phyloP scores from a whole-genome alignment of 2,797 vertebrate genomes.

The Neosilurus mollespiculum region DNA sequence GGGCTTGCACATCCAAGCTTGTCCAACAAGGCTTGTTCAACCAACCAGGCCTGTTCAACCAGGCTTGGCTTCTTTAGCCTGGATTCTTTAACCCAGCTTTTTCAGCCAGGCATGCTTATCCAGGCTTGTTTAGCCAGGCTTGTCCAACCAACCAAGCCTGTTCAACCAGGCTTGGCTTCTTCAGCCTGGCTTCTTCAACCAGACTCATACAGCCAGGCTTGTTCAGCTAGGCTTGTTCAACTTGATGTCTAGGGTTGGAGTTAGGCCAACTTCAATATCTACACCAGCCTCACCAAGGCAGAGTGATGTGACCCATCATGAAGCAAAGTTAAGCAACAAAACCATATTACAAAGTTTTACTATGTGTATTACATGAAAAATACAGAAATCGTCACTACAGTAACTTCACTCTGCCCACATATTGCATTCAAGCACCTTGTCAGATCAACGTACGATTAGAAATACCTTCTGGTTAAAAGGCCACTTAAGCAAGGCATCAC shows the following conservation, averaged over 20 bases:
- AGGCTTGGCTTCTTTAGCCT: too few species aligned
- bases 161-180: too few species aligned
- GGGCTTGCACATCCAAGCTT: too few species aligned
- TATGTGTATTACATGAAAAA: background rate
- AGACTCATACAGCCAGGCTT: too few species aligned
- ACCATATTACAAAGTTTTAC: too few species aligned
- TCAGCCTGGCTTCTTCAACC: too few species aligned
- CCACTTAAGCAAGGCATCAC: constrained; percentile 92
- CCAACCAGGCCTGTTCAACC: too few species aligned
- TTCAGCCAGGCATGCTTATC: too few species aligned
- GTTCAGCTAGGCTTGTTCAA: background rate
- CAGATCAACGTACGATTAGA: background rate
- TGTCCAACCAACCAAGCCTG: too few species aligned
- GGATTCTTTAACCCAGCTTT: too few species aligned
- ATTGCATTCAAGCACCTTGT: background rate
- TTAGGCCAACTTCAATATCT: background rate
- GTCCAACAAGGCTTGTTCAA: too few species aligned
- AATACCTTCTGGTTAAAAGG: constrained; percentile 98
- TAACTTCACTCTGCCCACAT: background rate
- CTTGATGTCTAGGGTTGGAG: background rate
- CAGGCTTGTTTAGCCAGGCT: too few species aligned
- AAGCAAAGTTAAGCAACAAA: background rate
- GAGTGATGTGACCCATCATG: background rate
- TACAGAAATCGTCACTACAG: background rate
- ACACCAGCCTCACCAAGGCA: background rate